phyloP scores from a whole-genome alignment of 2,113 vertebrate species.

The Oncorhynchus masou region DNA sequence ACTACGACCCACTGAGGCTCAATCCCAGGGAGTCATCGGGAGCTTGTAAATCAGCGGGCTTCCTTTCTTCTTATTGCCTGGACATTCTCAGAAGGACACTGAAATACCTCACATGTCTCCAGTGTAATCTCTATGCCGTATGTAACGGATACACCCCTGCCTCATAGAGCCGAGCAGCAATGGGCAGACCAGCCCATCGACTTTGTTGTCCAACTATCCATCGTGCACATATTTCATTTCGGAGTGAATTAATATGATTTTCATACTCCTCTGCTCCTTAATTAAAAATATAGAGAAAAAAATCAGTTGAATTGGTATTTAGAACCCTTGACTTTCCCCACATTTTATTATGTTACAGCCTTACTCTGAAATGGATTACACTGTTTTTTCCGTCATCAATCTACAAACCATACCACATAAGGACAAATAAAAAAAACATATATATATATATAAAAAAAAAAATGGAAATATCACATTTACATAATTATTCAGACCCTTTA shows the following conservation, averaged over 20 bases:
- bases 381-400: too few relatives aligned
- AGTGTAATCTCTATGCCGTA: conserved; percentile 69
- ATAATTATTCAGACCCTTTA: neutral
- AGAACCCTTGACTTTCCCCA: too few relatives aligned
- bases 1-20: conserved; percentile 30
- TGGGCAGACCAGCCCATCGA: conserved; percentile 21
- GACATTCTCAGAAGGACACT: conserved; percentile 39
- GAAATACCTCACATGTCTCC: conserved; percentile 70
- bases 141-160: conserved; percentile 59
- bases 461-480: too few relatives aligned
- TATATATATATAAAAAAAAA: too few relatives aligned
- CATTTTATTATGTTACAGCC: too few relatives aligned
- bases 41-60: conserved; percentile 26
- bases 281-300: neutral
- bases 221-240: too few relatives aligned
- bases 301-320: neutral
- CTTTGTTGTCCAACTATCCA: conserved; percentile 15
- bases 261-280: neutral
- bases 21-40: neutral
- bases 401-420: too few relatives aligned
- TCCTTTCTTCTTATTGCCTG: conserved; percentile 58
- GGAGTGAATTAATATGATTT: too few relatives aligned
- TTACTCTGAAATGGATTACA: too few relatives aligned
- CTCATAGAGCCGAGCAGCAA: conserved; percentile 38
- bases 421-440: too few relatives aligned